These are phyloP conservation scores for Drosophila multiciliata DNA, from an alignment of 2,888 invertebrate species.

Conservation along the genomic window DNA sequence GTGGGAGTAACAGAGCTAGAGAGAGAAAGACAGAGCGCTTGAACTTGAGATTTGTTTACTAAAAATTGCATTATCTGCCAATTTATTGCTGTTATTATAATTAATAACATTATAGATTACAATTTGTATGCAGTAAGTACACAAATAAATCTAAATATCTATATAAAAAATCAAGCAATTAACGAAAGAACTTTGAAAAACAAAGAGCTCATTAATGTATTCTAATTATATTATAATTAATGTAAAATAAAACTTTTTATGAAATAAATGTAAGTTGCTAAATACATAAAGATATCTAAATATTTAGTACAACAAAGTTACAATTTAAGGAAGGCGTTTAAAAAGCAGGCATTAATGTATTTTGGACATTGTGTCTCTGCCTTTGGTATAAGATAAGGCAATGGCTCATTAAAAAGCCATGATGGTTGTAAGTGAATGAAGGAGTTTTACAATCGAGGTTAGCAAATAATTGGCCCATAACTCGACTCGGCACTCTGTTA, in stretches of 20 bases:
- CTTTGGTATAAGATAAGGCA: neutral
- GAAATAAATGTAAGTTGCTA: neutral
- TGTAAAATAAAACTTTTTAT: neutral
- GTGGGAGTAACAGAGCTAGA: neutral
- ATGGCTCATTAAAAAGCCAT: neutral
- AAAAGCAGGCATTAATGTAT: neutral
- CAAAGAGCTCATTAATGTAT: neutral
- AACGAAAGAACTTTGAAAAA: neutral
- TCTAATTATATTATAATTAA: neutral
- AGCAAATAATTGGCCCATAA: constrained; percentile 60
- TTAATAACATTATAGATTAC: neutral
- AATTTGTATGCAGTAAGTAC: neutral
- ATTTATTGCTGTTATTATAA: neutral
- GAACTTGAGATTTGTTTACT: constrained; percentile 20
- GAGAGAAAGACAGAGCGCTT: neutral
- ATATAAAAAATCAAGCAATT: neutral
- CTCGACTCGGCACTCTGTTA: constrained; percentile 36
- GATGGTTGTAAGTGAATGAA: constrained; percentile 7
- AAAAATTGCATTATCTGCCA: neutral
- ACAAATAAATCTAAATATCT: neutral
- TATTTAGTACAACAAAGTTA: neutral
- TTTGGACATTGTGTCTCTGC: neutral
- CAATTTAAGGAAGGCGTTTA: neutral
- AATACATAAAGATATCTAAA: neutral
- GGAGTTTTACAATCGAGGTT: constrained; percentile 14